Evolutionary conservation across 30 jellyfish, hydroid and myxozoan species (phyloP).

Genomic region (Catostylus mosaicus): DNA sequence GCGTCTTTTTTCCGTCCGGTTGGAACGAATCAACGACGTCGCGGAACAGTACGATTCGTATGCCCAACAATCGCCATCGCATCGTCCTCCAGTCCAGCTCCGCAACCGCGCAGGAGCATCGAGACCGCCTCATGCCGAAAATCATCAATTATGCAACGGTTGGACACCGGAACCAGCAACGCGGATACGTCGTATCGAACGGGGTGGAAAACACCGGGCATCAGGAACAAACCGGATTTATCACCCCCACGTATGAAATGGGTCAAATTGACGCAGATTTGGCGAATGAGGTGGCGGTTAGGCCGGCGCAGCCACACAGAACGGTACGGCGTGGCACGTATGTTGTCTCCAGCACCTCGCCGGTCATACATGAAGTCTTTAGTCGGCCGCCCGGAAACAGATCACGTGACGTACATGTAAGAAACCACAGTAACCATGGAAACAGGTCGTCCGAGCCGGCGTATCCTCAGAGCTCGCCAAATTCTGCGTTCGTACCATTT

Average conservation of each 20-base stretch:
- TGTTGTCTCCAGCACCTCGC: constrained; percentile 39
- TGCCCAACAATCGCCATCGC: constrained; percentile 40
- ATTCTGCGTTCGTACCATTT: constrained; percentile 52
- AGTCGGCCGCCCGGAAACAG: constrained; percentile 37
- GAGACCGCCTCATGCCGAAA: constrained; percentile 37
- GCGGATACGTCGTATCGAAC: constrained; percentile 23
- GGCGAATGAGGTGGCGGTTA: neutral
- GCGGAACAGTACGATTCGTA: constrained; percentile 22
- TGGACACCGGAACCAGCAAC: constrained; percentile 42
- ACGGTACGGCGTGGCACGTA: neutral
- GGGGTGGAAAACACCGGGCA: constrained; percentile 15
- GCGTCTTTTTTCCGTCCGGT: constrained; percentile 70
- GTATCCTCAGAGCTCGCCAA: constrained; percentile 28
- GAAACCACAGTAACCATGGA: constrained; percentile 8
- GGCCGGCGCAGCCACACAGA: constrained; percentile 7
- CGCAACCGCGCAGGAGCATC: constrained; percentile 19
- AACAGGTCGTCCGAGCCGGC: constrained; percentile 17
- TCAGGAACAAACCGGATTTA: constrained; percentile 15
- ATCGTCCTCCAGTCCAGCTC: constrained; percentile 34
- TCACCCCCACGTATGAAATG: constrained; percentile 18
- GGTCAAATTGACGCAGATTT: constrained; percentile 16
- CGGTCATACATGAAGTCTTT: constrained; percentile 48
- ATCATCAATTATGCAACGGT: constrained; percentile 59
- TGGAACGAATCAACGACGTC: constrained; percentile 55
- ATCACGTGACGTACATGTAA: constrained; percentile 20